A percentile compares a stretch with the other conserved stretches of the same genome.
These are phyloP conservation scores for Corydoras sp. DNA, from an alignment of 2,113 vertebrate genomes.

Conservation along the genomic window DNA sequence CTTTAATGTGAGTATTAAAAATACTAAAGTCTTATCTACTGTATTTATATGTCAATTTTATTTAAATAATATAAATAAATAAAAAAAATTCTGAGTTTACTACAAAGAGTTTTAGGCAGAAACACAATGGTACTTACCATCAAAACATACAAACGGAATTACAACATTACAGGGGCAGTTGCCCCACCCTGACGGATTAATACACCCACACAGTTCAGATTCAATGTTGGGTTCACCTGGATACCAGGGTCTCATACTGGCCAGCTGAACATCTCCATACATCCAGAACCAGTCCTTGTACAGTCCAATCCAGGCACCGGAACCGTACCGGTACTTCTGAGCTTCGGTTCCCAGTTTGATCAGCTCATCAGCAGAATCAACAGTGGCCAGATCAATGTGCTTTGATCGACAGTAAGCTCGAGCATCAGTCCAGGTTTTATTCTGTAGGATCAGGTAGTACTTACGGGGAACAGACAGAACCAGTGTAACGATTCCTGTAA, in stretches of 20 bases:
- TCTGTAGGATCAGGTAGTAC: slow-evolving; percentile 8
- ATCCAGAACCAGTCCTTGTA: slow-evolving; percentile 18
- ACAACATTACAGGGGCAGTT: no score
- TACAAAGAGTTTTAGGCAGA: no score
- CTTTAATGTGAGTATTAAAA: no score
- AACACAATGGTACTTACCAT: slow-evolving; percentile 2
- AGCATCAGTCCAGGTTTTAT: slow-evolving; percentile 15
- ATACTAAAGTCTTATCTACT: no score
- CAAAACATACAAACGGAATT: background rate
- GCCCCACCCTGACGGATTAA: no score
- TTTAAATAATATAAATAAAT: no score
- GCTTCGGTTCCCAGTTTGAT: background rate
- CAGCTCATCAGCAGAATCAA: slow-evolving; percentile 18
- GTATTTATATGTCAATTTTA: no score
- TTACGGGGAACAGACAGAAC: background rate
- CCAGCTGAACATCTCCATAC: background rate
- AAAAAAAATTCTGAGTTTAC: no score
- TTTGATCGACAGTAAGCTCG: slow-evolving; percentile 7
- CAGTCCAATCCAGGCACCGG: slow-evolving; percentile 7
- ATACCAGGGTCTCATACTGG: background rate
- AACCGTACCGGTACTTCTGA: background rate
- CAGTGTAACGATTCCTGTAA: slow-evolving; percentile 4
- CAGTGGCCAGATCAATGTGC: background rate
- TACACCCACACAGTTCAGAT: background rate
- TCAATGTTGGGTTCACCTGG: background rate